Percentiles rank a stretch among this genome's conserved stretches.
phyloP scores from a whole-genome alignment of 2,113 vertebrate genomes.

The Pyxicephalus adspersus region DNA sequence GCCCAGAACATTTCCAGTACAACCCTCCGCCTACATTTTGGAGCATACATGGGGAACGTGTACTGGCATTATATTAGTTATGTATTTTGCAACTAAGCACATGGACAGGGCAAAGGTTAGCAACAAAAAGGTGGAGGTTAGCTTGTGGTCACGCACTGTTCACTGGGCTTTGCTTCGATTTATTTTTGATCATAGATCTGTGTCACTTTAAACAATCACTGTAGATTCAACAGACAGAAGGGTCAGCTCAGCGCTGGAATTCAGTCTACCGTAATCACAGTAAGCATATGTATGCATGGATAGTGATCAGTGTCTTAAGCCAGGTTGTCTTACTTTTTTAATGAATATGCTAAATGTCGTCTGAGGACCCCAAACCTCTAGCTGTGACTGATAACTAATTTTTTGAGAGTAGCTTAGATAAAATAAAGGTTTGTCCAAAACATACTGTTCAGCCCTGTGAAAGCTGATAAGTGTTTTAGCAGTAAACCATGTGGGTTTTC shows the following conservation, averaged over 20 bases:
- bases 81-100: slow-evolving; percentile 29
- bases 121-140: not conserved
- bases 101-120: slow-evolving; percentile 26
- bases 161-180: not conserved
- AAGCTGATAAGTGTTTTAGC: too few relatives aligned
- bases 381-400: too few relatives aligned
- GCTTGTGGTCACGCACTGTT: not conserved
- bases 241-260: not conserved
- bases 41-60: not conserved
- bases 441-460: too few relatives aligned
- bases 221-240: not conserved
- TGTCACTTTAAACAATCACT: not conserved
- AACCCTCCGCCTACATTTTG: slow-evolving; percentile 10
- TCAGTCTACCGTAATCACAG: not conserved
- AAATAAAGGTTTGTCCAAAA: too few relatives aligned
- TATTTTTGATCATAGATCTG: not conserved
- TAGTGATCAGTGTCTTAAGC: too few relatives aligned
- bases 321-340: too few relatives aligned
- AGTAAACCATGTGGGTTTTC: too few relatives aligned
- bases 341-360: too few relatives aligned
- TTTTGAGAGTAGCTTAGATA: too few relatives aligned
- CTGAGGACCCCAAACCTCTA: too few relatives aligned
- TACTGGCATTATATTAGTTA: not conserved
- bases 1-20: not conserved
- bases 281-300: too few relatives aligned